These are phyloP conservation scores for Teleopsis dalmanni DNA, from an alignment of 1,140 invertebrate genomes.

Conservation along the genomic window DNA sequence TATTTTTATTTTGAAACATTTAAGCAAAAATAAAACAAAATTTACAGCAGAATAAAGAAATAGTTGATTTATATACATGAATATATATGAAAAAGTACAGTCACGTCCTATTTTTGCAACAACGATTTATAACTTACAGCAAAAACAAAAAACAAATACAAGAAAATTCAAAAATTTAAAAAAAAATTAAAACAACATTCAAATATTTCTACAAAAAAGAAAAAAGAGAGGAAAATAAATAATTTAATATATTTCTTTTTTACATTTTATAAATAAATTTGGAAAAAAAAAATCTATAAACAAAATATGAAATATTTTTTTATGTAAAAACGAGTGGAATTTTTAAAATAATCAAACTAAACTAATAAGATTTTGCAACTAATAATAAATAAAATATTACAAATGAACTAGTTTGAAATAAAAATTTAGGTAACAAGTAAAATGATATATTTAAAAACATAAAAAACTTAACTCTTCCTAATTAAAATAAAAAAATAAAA, in stretches of 20 bases:
- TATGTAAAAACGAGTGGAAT: too few species aligned
- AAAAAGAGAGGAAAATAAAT: background rate
- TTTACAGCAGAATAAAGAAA: conserved; percentile 19
- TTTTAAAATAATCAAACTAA: too few species aligned
- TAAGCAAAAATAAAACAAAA: conserved; percentile 28
- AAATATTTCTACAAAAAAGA: conserved; percentile 3
- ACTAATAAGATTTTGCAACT: too few species aligned
- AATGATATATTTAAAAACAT: too few species aligned
- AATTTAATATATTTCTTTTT: conserved; percentile 20
- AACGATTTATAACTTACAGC: conserved; percentile 34
- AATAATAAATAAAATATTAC: too few species aligned
- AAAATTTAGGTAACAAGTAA: too few species aligned
- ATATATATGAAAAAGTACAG: conserved; percentile 32
- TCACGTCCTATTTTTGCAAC: conserved; percentile 45
- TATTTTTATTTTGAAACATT: conserved; percentile 18
- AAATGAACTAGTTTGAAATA: too few species aligned
- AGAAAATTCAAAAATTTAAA: conserved; percentile 16
- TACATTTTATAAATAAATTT: conserved; percentile 20
- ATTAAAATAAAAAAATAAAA: conserved; percentile 18
- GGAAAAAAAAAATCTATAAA: too few species aligned
- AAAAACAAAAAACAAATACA: conserved; percentile 12
- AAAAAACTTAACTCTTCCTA: too few species aligned
- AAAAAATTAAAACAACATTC: conserved; percentile 6
- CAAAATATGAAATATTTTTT: too few species aligned
- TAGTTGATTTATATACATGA: conserved; percentile 18